phyloP scores from a whole-genome alignment of 2,888 invertebrate genomes.

The Agrotis segetum region DNA sequence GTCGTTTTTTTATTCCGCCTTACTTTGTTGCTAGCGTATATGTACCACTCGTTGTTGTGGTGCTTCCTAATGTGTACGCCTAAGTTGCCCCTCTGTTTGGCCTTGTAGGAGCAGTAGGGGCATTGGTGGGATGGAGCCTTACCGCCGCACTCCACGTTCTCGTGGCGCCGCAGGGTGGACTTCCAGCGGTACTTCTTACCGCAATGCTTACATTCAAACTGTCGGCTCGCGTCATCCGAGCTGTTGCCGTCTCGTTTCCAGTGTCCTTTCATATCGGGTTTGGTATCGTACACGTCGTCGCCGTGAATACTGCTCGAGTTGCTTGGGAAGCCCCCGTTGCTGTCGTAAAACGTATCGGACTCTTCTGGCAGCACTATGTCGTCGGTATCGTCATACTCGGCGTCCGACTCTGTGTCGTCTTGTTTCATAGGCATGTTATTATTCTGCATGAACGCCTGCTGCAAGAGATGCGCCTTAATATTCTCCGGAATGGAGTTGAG shows the following conservation, averaged over 20 bases:
- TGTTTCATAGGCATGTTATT: constrained; percentile 81
- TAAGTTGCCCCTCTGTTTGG: constrained; percentile 95
- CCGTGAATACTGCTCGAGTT: constrained; percentile 53
- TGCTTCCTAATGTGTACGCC: constrained; percentile 96
- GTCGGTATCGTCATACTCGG: constrained; percentile 89
- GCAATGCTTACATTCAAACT: constrained; percentile 95
- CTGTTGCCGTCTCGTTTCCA: constrained; percentile 76
- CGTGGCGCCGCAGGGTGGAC: constrained; percentile 95
- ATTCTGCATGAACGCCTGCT: constrained; percentile 84
- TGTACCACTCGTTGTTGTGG: constrained; percentile 91
- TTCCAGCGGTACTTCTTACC: constrained; percentile 97
- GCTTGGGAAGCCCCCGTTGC: constrained; percentile 56
- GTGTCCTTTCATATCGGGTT: constrained; percentile 76
- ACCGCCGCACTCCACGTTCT: constrained; percentile 96
- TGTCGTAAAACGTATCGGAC: constrained; percentile 77
- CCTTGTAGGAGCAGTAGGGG: constrained; percentile 94
- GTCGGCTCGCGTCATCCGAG: constrained; percentile 90
- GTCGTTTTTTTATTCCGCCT: constrained; percentile 87
- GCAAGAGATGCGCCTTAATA: constrained; percentile 81
- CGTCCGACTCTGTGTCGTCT: constrained; percentile 89
- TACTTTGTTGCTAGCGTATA: constrained; percentile 88
- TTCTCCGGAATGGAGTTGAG: constrained; percentile 75
- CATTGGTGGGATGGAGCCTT: constrained; percentile 96
- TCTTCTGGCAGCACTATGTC: constrained; percentile 89
- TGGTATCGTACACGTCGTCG: constrained; percentile 59